Evolutionary conservation across 2,113 vertebrate genomes (phyloP), one percentile per base, ranked within the genome.

Genomic region (Caretta caretta): DNA sequence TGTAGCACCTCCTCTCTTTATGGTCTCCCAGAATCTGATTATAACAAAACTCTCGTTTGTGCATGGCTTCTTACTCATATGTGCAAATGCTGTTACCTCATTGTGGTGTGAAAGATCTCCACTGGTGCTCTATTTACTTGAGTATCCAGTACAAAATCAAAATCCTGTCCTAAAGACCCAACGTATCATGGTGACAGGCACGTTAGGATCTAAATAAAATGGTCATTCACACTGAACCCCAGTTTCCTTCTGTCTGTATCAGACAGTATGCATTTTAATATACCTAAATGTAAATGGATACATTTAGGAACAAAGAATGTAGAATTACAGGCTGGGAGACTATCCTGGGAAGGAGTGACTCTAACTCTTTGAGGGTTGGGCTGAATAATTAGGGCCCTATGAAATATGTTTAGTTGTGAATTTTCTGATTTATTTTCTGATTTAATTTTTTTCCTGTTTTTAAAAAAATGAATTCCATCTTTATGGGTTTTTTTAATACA

Each of bases 41-140:
- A 27, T 4, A 54, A 54, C 8, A 59, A 22, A 91, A 82, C 11
- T 89, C 22, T 7, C 57, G 1, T 93, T 6, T 27, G 27, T 90
- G 90, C 3, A 31, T 14, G 31, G 48, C 2, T 0, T 75, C 14
- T 86, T 94, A 42, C 38, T 65, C 8, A 76, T 82, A 65, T 1
- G 38, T 38, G 80, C 1, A 29, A 0, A 3, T 62, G n/a, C 51
- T 88, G 72, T 54, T 0, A 0, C 76, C 35, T 81, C 5, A 76
- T 24, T 25, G 20, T 76, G 35, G 24, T 76, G 22, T 76, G 72
- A 46, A 76, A 46, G 22, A 76, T 20, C 8, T 46, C 16, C 35
- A 76, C 38, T 46, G 38, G 38, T 2, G 80, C 50, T n/a, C 69
- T 4, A 1, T 83, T 80, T 78, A 3, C 54, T 92, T 93, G 2